Evolutionary conservation across 2,797 vertebrate genomes (phyloP).

Genomic region (Sebastes goodei): DNA sequence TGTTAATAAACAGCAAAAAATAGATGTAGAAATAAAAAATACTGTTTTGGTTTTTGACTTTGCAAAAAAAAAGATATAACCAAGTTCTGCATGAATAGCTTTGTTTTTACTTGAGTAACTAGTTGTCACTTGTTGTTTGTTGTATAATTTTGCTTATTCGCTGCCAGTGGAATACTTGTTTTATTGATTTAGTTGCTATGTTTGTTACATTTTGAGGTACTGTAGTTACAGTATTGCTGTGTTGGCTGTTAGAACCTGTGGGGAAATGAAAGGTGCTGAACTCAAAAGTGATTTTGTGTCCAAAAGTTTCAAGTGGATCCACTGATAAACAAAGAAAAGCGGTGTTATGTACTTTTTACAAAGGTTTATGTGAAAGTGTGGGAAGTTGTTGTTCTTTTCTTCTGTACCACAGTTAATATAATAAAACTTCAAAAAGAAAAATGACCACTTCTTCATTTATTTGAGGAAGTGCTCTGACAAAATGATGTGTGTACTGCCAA

Average conservation of each 20-base stretch:
- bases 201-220: constrained; percentile 44
- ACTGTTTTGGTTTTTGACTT: background rate
- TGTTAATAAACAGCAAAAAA: background rate
- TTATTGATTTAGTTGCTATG: constrained; percentile 19
- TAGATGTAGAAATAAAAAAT: background rate
- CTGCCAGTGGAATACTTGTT: constrained; percentile 20
- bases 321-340: constrained; percentile 39
- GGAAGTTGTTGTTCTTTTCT: constrained; percentile 38
- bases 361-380: constrained; percentile 46
- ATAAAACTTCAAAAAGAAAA: constrained; percentile 47
- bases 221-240: constrained; percentile 48
- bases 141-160: constrained; percentile 24
- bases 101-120: constrained; percentile 35
- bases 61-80: background rate
- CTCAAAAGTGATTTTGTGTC: constrained; percentile 22
- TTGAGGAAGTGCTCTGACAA: background rate
- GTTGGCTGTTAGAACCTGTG: constrained; percentile 25
- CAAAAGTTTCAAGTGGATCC: constrained; percentile 32
- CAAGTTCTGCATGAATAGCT: constrained; percentile 42
- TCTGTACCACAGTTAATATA: constrained; percentile 59
- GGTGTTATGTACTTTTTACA: constrained; percentile 14
- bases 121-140: constrained; percentile 9
- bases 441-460: background rate
- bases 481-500: no score
- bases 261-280: constrained; percentile 52